Conservation (phyloP, 2,113 vertebrate species). For the Octodon degus region DNA sequence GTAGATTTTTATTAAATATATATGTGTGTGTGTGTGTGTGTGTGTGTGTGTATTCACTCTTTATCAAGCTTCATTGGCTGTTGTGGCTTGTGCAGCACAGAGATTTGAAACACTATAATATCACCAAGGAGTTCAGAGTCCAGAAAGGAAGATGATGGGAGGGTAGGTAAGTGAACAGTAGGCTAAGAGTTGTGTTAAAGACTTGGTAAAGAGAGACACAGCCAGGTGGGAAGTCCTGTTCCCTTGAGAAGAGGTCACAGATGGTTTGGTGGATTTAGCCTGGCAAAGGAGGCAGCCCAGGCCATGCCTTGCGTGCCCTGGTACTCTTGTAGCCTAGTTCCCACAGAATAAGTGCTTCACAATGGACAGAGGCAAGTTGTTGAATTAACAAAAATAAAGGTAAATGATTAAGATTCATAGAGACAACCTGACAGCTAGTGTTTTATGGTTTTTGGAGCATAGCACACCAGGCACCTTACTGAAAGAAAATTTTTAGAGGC, state of each 20-base stretch:
- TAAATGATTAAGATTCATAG: conserved; percentile 29
- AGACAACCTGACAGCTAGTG: not conserved
- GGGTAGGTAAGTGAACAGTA: not conserved
- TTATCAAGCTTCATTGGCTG: not conserved
- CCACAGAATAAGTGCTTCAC: not conserved
- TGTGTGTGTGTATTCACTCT: not conserved
- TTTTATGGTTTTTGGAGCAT: not conserved
- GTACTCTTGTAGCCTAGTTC: not conserved
- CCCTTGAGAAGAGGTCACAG: not conserved
- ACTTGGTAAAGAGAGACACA: not conserved
- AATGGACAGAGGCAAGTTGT: not conserved
- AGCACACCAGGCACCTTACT: not conserved
- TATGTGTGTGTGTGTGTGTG: not conserved
- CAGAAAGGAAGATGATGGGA: not conserved
- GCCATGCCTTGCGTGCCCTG: not conserved
- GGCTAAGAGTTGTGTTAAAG: not conserved
- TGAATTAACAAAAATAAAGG: not conserved
- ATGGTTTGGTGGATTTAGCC: not conserved
- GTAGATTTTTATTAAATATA: not conserved
- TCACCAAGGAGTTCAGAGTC: not conserved
- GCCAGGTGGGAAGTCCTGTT: not conserved
- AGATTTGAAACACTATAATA: not conserved
- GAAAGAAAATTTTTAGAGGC: not conserved
- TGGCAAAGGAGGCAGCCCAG: not conserved
- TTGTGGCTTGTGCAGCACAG: not conserved